These are phyloP conservation scores for Pogonomyrmex barbatus DNA, from an alignment of 1,140 invertebrate genomes.

Conservation along the genomic window DNA sequence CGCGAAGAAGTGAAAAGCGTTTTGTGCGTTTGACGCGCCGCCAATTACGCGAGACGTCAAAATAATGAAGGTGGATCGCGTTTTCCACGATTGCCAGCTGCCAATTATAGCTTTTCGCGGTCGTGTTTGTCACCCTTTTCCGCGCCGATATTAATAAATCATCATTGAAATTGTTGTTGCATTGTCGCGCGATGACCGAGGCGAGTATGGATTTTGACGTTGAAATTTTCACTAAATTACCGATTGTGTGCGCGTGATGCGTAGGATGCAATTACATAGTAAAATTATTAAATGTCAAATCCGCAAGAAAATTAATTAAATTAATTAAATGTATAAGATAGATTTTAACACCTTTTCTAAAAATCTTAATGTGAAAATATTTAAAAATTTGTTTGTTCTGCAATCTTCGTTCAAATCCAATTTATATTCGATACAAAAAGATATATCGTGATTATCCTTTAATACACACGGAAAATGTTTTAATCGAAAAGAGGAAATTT, in stretches of 20 bases:
- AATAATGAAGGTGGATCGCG: constrained; percentile 63
- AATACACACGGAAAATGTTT: not conserved
- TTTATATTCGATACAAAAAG: not conserved
- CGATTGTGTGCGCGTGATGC: constrained; percentile 41
- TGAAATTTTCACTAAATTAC: constrained; percentile 62
- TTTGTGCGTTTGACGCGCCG: constrained; percentile 63
- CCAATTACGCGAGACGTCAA: constrained; percentile 64
- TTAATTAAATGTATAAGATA: constrained; percentile 17
- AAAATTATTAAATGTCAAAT: constrained; percentile 51
- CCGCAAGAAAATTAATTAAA: constrained; percentile 28
- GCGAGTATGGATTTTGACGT: constrained; percentile 46
- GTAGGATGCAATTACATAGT: constrained; percentile 48
- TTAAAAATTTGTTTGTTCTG: not conserved
- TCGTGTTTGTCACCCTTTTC: constrained; percentile 55
- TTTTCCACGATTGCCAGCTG: constrained; percentile 63
- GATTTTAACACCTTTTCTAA: not conserved
- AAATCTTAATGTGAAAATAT: constrained; percentile 7
- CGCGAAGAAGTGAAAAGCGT: constrained; percentile 61
- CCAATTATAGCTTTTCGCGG: constrained; percentile 62
- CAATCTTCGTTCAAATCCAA: not conserved
- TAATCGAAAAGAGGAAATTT: not conserved
- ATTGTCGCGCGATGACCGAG: constrained; percentile 51
- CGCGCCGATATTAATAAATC: constrained; percentile 61
- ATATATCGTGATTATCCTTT: not conserved
- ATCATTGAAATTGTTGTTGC: constrained; percentile 63